Evolutionary conservation across 2,113 vertebrate genomes (phyloP), one percentile per base, ranked within the genome.

Genomic region (Epinephelus cyanopodus): DNA sequence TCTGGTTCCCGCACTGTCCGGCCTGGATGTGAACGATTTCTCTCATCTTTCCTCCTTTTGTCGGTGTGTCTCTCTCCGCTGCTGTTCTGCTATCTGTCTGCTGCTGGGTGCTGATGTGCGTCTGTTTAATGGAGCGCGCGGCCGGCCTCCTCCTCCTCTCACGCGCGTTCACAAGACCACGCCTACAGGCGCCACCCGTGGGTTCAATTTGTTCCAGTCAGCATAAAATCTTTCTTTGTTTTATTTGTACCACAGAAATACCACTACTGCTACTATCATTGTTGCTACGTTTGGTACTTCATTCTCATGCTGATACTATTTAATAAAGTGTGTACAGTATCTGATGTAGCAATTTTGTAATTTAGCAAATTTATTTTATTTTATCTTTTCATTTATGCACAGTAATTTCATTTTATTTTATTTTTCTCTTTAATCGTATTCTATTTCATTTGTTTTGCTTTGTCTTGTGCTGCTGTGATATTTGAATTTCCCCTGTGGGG

Each of bases 11-110:
- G 23, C 97, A 98, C 84, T 98, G 97, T 33, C 97, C 97, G 25
- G 97, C 97, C 92, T 98, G 97, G 91, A 98, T 96, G 89, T 98
- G 97, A 62, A 99, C 97, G 23, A 98, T 99, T 84, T 98, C 97
- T 82, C 97, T 97, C 97, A 98, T 98, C 47, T 63, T 77, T 77
- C 76, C 6, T 12, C 81, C 60, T 17, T 60, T 12, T 52, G 52
- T 68, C 21, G 29, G 47, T 15, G 3, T 25, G 4, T 39, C 6
- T 19, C 39, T 52, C 10, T 54, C 56, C 6, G 50, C 3, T 54
- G 11, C 3, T 18, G 27, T 0, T 39, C 18, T 25, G 9, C 0
- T 7, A 23, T 39, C 4, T 4, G 23, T 45, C n/a, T 65, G 48
- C 64, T 12, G 65, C 83, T 63, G 58, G 4, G 4, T 7, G 65